Percentiles rank a stretch among this genome's conserved stretches.
Conservation (phyloP, 1,140 invertebrate species). For the Orchesella cincta region DNA sequence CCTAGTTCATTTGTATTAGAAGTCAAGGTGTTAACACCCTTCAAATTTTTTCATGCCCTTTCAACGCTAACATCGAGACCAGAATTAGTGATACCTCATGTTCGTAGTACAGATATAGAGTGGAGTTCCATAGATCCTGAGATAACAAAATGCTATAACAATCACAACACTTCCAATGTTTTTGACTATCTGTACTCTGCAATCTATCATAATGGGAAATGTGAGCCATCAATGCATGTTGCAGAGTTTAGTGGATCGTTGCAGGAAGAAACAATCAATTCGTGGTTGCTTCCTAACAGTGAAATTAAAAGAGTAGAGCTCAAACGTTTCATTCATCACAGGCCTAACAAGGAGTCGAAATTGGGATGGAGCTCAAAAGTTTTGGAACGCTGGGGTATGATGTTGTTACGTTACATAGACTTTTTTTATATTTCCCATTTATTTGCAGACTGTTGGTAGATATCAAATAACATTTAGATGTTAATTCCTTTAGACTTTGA, state of each 20-base stretch:
- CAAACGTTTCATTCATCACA: neutral
- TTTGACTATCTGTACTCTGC: neutral
- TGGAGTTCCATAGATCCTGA: neutral
- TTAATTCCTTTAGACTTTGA: neutral
- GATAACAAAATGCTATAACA: neutral
- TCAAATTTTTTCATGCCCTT: slow-evolving; percentile 19
- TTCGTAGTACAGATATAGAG: neutral
- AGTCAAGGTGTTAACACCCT: neutral
- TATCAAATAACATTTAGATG: neutral
- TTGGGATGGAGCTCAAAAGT: neutral
- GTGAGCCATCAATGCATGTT: neutral
- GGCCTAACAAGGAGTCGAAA: neutral
- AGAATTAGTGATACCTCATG: slow-evolving; percentile 1
- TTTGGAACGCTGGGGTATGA: neutral
- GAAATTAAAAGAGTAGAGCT: neutral
- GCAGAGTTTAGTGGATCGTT: neutral
- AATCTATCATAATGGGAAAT: neutral
- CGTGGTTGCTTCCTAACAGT: neutral
- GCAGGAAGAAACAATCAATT: neutral
- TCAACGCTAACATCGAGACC: slow-evolving; percentile 6
- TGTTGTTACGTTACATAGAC: too few species aligned
- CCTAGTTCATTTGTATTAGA: neutral
- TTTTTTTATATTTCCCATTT: neutral
- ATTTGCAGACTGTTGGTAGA: neutral
- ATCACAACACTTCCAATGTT: neutral